A percentile compares a stretch with the other conserved stretches of the same genome.
Conservation (phyloP, 2,797 vertebrate species). For the Enteromius mattozi region DNA sequence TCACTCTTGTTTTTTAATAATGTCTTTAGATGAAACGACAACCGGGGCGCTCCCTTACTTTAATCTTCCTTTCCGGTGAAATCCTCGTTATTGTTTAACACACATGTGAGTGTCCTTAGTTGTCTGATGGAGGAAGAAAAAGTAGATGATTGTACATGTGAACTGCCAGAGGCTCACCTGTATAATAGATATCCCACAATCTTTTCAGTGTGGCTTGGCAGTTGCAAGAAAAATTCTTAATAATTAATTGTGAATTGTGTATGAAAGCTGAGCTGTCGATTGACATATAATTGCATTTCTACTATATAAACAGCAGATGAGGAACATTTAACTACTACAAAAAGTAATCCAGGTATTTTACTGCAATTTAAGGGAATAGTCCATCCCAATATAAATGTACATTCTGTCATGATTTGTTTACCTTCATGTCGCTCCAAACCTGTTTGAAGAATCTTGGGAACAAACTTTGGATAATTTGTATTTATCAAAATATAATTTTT, state of each 20-base stretch:
- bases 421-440: neutral
- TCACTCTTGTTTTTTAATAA: conserved; percentile 56
- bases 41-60: conserved; percentile 38
- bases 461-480: neutral
- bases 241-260: neutral
- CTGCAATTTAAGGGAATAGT: neutral
- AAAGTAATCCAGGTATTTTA: neutral
- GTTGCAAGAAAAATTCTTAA: neutral
- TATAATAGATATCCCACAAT: neutral
- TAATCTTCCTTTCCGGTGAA: conserved; percentile 57
- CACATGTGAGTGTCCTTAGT: conserved; percentile 11
- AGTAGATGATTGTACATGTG: neutral
- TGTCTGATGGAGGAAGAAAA: conserved; percentile 15
- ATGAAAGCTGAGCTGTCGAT: neutral
- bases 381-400: neutral
- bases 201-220: neutral
- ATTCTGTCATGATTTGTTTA: neutral
- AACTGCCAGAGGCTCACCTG: neutral
- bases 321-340: neutral
- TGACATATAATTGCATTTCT: neutral
- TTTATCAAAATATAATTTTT: neutral
- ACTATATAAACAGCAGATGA: neutral
- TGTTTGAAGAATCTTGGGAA: neutral
- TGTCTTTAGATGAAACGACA: conserved; percentile 40
- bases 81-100: conserved; percentile 33